Evolutionary conservation across 2,113 vertebrate species (phyloP).

Genomic region (Micronisus gabar): DNA sequence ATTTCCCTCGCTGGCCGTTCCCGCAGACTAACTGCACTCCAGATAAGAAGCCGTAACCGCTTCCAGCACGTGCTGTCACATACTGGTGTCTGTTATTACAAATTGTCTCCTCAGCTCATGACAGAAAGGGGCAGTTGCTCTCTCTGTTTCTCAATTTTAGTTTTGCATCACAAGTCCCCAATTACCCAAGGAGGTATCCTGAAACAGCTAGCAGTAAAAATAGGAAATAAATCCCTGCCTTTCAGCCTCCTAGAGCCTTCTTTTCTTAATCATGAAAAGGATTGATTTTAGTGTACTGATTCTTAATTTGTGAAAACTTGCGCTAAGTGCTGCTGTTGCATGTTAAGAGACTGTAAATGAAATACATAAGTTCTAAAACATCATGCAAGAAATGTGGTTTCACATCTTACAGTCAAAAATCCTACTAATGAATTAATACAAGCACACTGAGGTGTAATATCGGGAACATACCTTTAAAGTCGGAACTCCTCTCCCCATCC

Average conservation of each 20-base stretch:
- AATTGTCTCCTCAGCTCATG: conserved; percentile 12
- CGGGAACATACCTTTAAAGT: conserved; percentile 79
- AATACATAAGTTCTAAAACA: conserved; percentile 74
- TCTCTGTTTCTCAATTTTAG: conserved; percentile 41
- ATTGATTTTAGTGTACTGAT: conserved; percentile 73
- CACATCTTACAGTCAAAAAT: conserved; percentile 80
- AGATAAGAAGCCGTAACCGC: neutral
- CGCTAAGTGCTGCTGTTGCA: conserved; percentile 75
- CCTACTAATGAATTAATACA: conserved; percentile 79
- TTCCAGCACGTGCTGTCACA: conserved; percentile 9
- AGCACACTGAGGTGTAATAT: conserved; percentile 79
- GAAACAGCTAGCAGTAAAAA: conserved; percentile 47
- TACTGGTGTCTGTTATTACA: neutral
- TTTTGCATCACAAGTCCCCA: conserved; percentile 35
- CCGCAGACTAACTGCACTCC: neutral
- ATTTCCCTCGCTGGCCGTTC: neutral
- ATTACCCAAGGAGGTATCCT: conserved; percentile 34
- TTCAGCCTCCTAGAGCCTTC: conserved; percentile 83
- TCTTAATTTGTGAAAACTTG: conserved; percentile 72
- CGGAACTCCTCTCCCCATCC: conserved; percentile 71
- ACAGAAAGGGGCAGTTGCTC: conserved; percentile 28
- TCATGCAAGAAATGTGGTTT: conserved; percentile 83
- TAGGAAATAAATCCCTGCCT: conserved; percentile 64
- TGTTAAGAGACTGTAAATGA: conserved; percentile 77
- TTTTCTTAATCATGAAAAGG: conserved; percentile 73